Evolutionary conservation across 2,888 invertebrate genomes (phyloP), one percentile per base, ranked within the genome.

Genomic region (Thymelicus acteon): DNA sequence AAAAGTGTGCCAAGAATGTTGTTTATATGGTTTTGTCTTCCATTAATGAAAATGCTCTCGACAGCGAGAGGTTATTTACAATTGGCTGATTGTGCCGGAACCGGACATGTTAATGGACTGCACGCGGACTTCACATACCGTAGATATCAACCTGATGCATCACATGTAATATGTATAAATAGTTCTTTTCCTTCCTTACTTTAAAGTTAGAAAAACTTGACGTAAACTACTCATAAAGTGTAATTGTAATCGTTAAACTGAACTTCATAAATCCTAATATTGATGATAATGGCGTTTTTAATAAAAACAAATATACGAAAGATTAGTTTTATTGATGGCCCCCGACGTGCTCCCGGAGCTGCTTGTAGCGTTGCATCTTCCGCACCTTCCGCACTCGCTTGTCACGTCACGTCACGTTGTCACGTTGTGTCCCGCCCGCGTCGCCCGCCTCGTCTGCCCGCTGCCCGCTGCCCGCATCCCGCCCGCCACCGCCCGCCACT

Each of bases 201-300:
- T 92, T 90, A 86, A 85, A 85, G 85, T 82, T 80, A 82, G 79
- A 85, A 87, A 86, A 89, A 89, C 88, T 91, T 91, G 89, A 89
- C 89, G 80, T 92, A 92, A 54, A 91, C 87, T 92, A 93, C 92
- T 92, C 93, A 89, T 93, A 91, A 92, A 90, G 85, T 85, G 84
- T 87, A 90, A 88, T 86, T 93, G 93, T 93, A 93, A 92, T 91
- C 91, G 92, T 92, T 93, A 92, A 91, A 93, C 92, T 85, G 92
- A 92, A 92, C 92, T 93, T 93, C 93, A 91, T 93, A 92, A 93
- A 92, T 93, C 93, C 92, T 93, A 93, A 93, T 93, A 93, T 90
- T 92, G 92, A 93, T 92, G 88, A 92, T 92, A 91, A 93, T 93
- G 93, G 93, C 93, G 93, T 92, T 93, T 93, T 93, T 92, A 93